Evolutionary conservation across 2,797 vertebrate genomes (phyloP), one percentile per base, ranked within the genome.

Genomic region (Paguma larvata): DNA sequence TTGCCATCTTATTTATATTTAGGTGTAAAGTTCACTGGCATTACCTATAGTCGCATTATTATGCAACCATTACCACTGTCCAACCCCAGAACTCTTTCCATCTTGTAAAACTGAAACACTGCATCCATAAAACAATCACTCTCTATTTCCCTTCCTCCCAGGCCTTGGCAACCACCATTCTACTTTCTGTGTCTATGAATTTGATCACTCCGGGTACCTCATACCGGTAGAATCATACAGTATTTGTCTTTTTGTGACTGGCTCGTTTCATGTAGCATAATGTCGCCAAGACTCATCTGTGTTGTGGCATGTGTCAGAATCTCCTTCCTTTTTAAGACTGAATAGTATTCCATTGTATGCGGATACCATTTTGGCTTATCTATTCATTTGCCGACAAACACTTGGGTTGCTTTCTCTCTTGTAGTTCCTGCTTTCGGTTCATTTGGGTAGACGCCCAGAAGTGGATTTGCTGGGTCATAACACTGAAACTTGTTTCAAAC

Each of bases 401-500:
- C 44, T 41, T 78, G 11, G 30, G 44, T 87, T 93, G 51, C 78
- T 95, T 91, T 46, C 30, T 83, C 38, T 94, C 51, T 38, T 78
- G 23, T n/a, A 21, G 46, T 80, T n/a, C 34, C 23, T 88, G 46
- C 56, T 94, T 91, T 80, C 41, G 21, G 3, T 63, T 68, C 46
- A 85, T 79, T 75, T 68, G 82, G 27, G 3, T 62, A 44, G 80
- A 12, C 70, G 44, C 62, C n/a, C 18, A 75, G 46, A 56, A 91
- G n/a, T 62, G 46, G n/a, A 62, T 91, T 92, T 85, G 7, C n/a
- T 80, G 56, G 80, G 46, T 79, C 46, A 67, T 86, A 15, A 56
- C 44, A 70, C 78, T 96, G 44, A 97, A 86, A 83, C 79, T 89
- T 89, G 68, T 92, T 65, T 86, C 48, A 56, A 84, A n/a, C 34